A percentile compares a stretch with the other conserved stretches of the same genome.
Evolutionary conservation across 2,797 vertebrate species (phyloP).

Genomic region (Atherinosoma microstoma): DNA sequence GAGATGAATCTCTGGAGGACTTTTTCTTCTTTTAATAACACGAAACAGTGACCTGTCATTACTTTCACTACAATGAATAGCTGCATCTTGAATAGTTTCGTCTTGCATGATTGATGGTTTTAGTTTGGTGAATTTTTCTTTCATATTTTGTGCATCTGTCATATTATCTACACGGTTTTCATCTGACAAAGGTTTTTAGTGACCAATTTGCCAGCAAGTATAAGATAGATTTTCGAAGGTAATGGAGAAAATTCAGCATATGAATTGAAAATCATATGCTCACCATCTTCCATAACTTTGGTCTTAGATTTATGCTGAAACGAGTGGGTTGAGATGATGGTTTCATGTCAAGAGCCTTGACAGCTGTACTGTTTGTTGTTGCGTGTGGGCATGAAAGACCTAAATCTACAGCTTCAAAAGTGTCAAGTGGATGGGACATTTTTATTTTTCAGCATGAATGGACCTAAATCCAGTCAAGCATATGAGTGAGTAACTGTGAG

Average conservation of each 20-base stretch:
- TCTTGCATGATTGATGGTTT: neutral
- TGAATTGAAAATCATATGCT: neutral
- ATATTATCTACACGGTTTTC: too few relatives aligned
- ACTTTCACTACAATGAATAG: slow-evolving; percentile 4
- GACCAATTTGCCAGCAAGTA: neutral
- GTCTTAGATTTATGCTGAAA: slow-evolving; percentile 6
- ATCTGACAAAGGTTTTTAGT: neutral
- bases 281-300: neutral
- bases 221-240: neutral
- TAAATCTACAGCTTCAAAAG: neutral
- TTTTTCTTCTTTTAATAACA: slow-evolving; percentile 11
- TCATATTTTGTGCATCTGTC: neutral
- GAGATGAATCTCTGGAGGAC: neutral
- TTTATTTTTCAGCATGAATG: slow-evolving; percentile 22
- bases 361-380: slow-evolving; percentile 8
- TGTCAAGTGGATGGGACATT: slow-evolving; percentile 22
- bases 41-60: neutral
- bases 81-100: neutral
- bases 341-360: neutral
- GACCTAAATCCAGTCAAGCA: slow-evolving; percentile 30
- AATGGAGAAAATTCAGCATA: neutral
- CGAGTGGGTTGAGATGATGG: neutral
- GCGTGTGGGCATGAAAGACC: slow-evolving; percentile 1
- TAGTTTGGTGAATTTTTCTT: too few relatives aligned
- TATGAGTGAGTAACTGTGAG: slow-evolving; percentile 16